A percentile compares a stretch with the other conserved stretches of the same genome.
phyloP scores from a whole-genome alignment of 2,888 invertebrate genomes.

The Galerucella pusilla region DNA sequence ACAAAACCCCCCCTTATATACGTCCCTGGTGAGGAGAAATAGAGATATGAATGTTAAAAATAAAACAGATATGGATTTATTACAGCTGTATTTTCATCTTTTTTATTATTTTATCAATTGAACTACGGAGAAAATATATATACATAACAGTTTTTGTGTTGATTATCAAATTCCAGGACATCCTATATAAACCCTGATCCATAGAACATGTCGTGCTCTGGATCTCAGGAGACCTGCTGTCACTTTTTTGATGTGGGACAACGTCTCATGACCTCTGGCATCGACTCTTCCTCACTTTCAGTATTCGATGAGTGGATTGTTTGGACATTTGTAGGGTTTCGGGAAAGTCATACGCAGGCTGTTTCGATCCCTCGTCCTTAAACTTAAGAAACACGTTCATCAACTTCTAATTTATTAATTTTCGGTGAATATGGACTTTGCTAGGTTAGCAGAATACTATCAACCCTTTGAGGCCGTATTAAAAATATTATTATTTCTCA shows the following conservation, averaged over 20 bases:
- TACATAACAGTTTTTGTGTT: too few species aligned
- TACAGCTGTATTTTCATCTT: too few species aligned
- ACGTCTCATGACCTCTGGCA: conserved; percentile 57
- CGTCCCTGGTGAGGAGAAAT: too few species aligned
- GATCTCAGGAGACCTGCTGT: conserved; percentile 59
- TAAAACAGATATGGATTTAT: too few species aligned
- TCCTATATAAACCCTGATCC: conserved; percentile 28
- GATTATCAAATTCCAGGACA: not conserved
- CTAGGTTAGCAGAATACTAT: too few species aligned
- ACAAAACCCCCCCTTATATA: too few species aligned
- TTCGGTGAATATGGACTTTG: not conserved
- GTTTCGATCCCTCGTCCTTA: conserved; percentile 15
- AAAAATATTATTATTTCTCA: too few species aligned
- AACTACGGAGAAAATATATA: too few species aligned
- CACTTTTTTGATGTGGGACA: conserved; percentile 59
- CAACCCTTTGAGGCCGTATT: too few species aligned
- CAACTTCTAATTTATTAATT: not conserved
- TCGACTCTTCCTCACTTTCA: conserved; percentile 31
- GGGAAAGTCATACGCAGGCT: conserved; percentile 26
- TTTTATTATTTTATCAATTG: too few species aligned
- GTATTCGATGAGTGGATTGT: conserved; percentile 37
- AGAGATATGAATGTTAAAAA: too few species aligned
- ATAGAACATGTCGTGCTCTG: conserved; percentile 54
- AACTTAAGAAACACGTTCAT: conserved; percentile 11
- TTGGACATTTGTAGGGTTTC: conserved; percentile 43